phyloP scores from a whole-genome alignment of 2,797 vertebrate genomes.

The Pseudocheirus occidentalis region DNA sequence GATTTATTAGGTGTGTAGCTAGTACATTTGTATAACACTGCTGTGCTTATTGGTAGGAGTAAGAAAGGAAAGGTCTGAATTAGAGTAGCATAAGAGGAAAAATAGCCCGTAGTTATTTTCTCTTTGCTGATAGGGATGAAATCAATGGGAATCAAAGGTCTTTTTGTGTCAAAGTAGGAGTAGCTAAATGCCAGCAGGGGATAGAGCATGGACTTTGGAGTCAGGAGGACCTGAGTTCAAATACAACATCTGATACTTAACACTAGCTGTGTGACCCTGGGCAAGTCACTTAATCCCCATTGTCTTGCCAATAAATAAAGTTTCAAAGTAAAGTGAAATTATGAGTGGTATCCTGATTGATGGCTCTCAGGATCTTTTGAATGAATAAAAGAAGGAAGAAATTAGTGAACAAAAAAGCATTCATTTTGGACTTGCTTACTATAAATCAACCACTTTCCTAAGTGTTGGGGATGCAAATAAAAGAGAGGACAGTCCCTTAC shows the following conservation, averaged over 20 bases:
- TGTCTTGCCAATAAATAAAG: neutral
- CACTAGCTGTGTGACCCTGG: no score
- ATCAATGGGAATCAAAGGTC: neutral
- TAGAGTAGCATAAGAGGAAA: no score
- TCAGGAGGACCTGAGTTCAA: no score
- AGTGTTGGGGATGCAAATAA: neutral
- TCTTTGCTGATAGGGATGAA: neutral
- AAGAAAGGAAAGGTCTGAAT: neutral
- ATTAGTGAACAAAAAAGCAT: neutral
- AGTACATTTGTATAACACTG: neutral
- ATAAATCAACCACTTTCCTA: neutral
- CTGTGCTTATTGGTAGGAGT: neutral
- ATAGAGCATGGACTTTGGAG: no score
- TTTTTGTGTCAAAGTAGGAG: neutral
- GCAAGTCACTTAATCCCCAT: no score
- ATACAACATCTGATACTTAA: no score
- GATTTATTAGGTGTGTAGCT: neutral
- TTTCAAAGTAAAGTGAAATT: neutral
- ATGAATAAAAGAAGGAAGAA: neutral
- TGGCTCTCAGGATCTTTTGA: neutral
- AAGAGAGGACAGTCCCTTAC: neutral
- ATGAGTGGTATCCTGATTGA: neutral
- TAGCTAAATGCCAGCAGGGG: no score
- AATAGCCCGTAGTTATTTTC: neutral
- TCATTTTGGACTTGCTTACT: neutral